A percentile compares a stretch with the other conserved stretches of the same genome.
These are phyloP conservation scores for Branchinecta lynchi DNA, from an alignment of 1,140 invertebrate genomes.

Conservation along the genomic window DNA sequence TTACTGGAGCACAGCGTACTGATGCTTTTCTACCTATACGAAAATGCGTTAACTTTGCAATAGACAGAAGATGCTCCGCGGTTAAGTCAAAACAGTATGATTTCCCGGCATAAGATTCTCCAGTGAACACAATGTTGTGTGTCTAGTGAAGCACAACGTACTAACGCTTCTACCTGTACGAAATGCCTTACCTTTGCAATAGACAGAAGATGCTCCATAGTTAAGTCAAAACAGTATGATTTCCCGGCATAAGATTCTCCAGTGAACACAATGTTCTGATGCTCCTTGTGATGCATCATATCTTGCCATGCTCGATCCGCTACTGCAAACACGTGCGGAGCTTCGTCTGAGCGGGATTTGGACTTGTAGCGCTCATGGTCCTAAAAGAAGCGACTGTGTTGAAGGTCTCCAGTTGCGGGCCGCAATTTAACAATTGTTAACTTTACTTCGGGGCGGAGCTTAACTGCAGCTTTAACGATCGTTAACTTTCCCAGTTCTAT, in stretches of 20 bases:
- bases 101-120: constrained; percentile 69
- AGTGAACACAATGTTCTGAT: constrained; percentile 63
- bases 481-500: too few relatives aligned
- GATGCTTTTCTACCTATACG: too few relatives aligned
- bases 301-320: constrained; percentile 74
- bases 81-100: constrained; percentile 55
- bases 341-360: constrained; percentile 72
- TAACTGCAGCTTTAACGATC: too few relatives aligned
- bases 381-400: constrained; percentile 32
- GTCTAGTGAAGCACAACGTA: too few relatives aligned
- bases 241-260: constrained; percentile 73
- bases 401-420: too few relatives aligned
- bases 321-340: constrained; percentile 73
- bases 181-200: constrained; percentile 30
- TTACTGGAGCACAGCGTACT: too few relatives aligned
- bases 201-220: constrained; percentile 55
- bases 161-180: too few relatives aligned
- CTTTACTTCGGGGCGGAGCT: too few relatives aligned
- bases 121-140: constrained; percentile 67
- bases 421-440: too few relatives aligned
- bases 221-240: constrained; percentile 52
- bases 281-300: constrained; percentile 59
- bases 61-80: constrained; percentile 53
- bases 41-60: constrained; percentile 29
- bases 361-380: constrained; percentile 61